Evolutionary conservation across 2,113 vertebrate genomes (phyloP), one percentile per base, ranked within the genome.

Genomic region (Rattus rattus): DNA sequence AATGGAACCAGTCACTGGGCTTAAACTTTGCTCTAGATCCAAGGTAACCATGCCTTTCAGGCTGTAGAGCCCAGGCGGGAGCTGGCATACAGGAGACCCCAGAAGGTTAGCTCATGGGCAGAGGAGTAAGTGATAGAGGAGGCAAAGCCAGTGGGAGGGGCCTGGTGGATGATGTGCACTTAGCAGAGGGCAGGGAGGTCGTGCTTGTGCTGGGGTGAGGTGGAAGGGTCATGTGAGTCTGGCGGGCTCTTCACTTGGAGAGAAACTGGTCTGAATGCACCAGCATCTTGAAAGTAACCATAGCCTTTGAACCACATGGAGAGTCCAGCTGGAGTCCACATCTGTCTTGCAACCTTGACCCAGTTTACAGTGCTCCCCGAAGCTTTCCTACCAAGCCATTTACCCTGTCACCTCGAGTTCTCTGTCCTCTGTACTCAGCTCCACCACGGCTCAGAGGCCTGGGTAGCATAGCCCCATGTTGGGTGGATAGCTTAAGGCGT

Each of bases 341-440:
- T 33, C 73, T 43, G 67, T 91, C 87, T 19, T 3, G 0, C 20
- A 49, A 16, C 17, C 63, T 87, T 72, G 17, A 24, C 59, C 83
- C 0, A 0, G 10, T 26, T 47, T 36, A 5, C 0, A 0, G 4
- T 17, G 87, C 49, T 49, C 43, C n/a, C 0, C 14, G 49, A 56
- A 67, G 72, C 87, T 61, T 73, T 49, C 80, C 54, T 54, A 61
- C 19, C 7, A 26, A 20, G 8, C 2, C 0, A 3, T 33, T 28
- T 12, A 12, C 80, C 47, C 2, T 5, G 26, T 69, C 39, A 1
- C 67, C 13, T 10, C 20, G 28, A 47, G 22, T 30, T 43, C 87
- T 36, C 5, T 10, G 73, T 92, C 39, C 28, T 49, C 52, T 39
- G 90, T 61, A 4, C 8, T 30, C 36, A 16, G 75, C 5, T 52